phyloP scores from a whole-genome alignment of 2,797 vertebrate genomes.

The Schizothorax lantsangensis region DNA sequence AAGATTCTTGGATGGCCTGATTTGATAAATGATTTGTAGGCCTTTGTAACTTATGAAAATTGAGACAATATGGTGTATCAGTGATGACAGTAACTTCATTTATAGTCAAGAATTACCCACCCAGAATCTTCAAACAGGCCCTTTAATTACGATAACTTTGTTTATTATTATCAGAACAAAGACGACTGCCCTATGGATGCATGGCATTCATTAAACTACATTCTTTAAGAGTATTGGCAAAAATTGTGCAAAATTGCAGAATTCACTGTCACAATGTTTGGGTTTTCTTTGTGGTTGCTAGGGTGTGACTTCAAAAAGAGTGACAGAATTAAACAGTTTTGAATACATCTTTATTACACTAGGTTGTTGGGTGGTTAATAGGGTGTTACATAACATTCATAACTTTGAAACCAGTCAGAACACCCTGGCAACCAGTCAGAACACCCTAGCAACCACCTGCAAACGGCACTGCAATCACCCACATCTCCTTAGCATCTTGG shows the following conservation, averaged over 20 bases:
- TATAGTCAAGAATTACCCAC: constrained; percentile 49
- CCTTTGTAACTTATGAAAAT: not conserved
- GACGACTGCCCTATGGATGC: constrained; percentile 41
- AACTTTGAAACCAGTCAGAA: not conserved
- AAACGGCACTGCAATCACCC: not conserved
- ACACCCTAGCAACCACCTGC: not conserved
- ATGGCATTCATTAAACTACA: constrained; percentile 32
- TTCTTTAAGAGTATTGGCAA: not conserved
- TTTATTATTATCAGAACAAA: constrained; percentile 61
- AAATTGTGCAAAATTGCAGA: not conserved
- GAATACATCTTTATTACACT: not conserved
- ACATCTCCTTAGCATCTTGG: not conserved
- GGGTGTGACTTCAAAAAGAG: not conserved
- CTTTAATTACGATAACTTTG: constrained; percentile 43
- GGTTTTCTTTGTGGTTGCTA: not conserved
- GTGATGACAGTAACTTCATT: constrained; percentile 63
- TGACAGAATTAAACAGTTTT: not conserved
- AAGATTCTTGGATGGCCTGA: constrained; percentile 5
- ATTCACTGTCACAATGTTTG: not conserved
- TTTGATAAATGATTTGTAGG: not conserved
- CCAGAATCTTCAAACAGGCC: constrained; percentile 46
- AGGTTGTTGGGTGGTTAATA: not conserved
- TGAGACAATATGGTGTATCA: constrained; percentile 16
- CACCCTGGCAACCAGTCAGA: not conserved
- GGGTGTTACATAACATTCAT: not conserved